phyloP scores from a whole-genome alignment of 2,888 invertebrate genomes.

The Apamea crenata region DNA sequence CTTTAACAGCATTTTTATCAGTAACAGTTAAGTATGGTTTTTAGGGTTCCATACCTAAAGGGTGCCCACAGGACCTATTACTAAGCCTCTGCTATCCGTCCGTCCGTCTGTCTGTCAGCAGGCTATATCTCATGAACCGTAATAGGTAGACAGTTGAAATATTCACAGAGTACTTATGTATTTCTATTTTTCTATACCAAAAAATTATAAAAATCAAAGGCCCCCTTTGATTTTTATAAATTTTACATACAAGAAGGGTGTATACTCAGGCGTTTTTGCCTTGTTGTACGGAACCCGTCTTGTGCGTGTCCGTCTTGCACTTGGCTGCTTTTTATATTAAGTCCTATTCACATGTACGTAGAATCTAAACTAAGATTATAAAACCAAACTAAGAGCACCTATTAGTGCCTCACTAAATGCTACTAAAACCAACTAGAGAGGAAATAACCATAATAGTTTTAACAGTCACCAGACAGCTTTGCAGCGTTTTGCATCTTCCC shows the following conservation, averaged over 20 bases:
- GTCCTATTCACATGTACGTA: background rate
- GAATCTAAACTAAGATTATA: background rate
- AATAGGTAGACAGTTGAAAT: no score
- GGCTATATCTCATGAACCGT: no score
- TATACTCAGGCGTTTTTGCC: background rate
- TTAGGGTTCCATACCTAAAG: no score
- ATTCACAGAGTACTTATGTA: no score
- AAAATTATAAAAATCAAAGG: background rate
- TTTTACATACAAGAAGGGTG: background rate
- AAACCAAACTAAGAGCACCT: background rate
- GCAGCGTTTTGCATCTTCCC: constrained; percentile 7
- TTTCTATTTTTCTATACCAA: no score
- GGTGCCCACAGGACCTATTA: no score
- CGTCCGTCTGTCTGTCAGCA: no score
- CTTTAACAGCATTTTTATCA: background rate
- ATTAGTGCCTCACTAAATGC: background rate
- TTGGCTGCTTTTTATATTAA: background rate
- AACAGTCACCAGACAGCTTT: constrained; percentile 16
- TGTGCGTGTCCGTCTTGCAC: background rate
- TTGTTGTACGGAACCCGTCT: background rate
- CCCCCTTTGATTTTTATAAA: no score
- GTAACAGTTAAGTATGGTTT: background rate
- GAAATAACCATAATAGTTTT: constrained; percentile 33
- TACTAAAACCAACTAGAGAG: constrained; percentile 16
- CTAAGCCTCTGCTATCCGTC: no score